Conservation (phyloP, 2,888 invertebrate species). For the Trissolcus japonicus region DNA sequence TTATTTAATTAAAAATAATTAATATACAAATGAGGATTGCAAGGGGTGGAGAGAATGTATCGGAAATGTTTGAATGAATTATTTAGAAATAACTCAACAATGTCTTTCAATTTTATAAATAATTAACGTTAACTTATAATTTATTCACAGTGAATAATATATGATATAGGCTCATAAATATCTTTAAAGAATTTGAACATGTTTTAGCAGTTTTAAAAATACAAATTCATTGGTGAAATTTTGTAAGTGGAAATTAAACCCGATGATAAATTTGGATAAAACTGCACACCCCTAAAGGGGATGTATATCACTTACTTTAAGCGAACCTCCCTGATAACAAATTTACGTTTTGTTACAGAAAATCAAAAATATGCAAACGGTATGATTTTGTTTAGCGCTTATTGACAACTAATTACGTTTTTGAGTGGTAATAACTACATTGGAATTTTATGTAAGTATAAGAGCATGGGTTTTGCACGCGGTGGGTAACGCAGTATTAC, state of each 20-base stretch:
- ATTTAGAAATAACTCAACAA: too few relatives aligned
- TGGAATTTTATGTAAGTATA: conserved; percentile 58
- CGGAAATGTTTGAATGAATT: too few relatives aligned
- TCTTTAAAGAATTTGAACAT: background rate
- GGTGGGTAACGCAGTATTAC: conserved; percentile 68
- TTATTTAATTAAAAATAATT: too few relatives aligned
- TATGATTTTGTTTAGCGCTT: conserved; percentile 2
- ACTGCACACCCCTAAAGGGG: conserved; percentile 23
- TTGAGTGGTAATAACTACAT: conserved; percentile 35
- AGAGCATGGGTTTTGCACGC: conserved; percentile 62
- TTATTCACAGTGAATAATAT: too few relatives aligned
- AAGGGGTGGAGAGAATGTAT: too few relatives aligned
- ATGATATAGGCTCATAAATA: too few relatives aligned
- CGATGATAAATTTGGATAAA: conserved; percentile 36
- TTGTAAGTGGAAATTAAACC: conserved; percentile 4
- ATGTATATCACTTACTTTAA: conserved; percentile 28
- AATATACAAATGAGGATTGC: too few relatives aligned
- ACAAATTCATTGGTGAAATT: background rate
- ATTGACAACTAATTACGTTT: conserved; percentile 29
- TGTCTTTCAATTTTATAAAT: too few relatives aligned
- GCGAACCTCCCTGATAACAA: conserved; percentile 5
- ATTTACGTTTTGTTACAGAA: conserved; percentile 26
- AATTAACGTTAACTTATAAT: too few relatives aligned
- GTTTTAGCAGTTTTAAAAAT: background rate
- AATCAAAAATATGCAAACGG: conserved; percentile 30